These are phyloP conservation scores for Thecophora atra DNA, from an alignment of 2,888 invertebrate genomes.

Conservation along the genomic window DNA sequence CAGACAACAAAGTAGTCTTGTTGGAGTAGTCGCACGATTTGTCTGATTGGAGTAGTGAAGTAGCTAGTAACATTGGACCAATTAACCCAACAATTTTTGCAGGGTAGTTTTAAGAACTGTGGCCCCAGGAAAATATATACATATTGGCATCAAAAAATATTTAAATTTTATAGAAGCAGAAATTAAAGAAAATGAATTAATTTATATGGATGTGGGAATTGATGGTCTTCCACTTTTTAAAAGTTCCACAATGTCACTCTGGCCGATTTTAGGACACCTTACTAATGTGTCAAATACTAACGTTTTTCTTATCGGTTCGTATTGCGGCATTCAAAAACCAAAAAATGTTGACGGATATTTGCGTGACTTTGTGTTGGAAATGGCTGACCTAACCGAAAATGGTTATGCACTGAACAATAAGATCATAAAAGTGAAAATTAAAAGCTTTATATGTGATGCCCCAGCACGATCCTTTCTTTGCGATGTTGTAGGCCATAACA, in stretches of 20 bases:
- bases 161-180: neutral
- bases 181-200: no score
- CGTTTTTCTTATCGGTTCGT: conserved; percentile 20
- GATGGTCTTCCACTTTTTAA: conserved; percentile 26
- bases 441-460: conserved; percentile 30
- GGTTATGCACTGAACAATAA: conserved; percentile 7
- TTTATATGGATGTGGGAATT: conserved; percentile 20
- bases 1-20: no score
- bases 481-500: conserved; percentile 20
- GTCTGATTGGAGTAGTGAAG: no score
- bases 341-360: conserved; percentile 10
- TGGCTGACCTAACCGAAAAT: neutral
- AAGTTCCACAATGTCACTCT: conserved; percentile 7
- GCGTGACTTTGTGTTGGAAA: conserved; percentile 24
- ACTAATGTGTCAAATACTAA: conserved; percentile 10
- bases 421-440: conserved; percentile 13
- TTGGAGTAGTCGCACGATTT: no score
- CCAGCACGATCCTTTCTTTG: conserved; percentile 30
- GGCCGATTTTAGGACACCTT: conserved; percentile 22
- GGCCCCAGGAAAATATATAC: neutral
- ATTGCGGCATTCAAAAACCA: conserved; percentile 19
- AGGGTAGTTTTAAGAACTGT: no score
- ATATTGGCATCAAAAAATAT: neutral
- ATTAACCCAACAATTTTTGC: no score
- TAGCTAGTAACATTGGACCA: no score